These are phyloP conservation scores for Catharus ustulatus DNA, from an alignment of 2,797 vertebrate species.

Conservation along the genomic window DNA sequence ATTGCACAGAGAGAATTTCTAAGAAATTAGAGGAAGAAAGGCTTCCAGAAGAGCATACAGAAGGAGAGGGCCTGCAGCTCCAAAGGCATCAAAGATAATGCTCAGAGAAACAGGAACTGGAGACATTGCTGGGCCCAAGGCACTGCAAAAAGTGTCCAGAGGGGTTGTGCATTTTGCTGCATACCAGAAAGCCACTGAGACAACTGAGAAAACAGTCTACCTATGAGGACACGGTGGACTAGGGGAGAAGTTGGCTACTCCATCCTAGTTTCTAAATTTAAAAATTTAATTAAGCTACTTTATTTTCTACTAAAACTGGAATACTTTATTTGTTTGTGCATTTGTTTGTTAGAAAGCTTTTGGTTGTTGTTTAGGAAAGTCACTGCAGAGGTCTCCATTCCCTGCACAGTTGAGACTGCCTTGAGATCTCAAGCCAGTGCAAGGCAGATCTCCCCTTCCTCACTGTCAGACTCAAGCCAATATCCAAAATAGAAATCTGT, in stretches of 20 bases:
- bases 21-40: neutral
- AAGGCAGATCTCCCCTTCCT: neutral
- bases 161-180: neutral
- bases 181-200: neutral
- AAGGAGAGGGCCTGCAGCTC: neutral
- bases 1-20: neutral
- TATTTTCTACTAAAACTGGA: neutral
- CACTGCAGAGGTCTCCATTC: neutral
- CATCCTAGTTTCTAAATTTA: neutral
- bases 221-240: rapidly evolving
- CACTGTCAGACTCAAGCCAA: neutral
- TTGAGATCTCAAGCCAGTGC: neutral
- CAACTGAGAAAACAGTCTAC: neutral
- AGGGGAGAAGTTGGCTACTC: neutral
- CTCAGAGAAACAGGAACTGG: neutral
- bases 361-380: neutral
- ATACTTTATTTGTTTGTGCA: neutral
- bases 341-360: neutral
- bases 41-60: neutral
- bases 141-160: neutral
- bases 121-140: neutral
- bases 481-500: neutral
- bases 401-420: neutral
- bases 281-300: neutral
- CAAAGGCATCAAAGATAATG: neutral